Evolutionary conservation across 1,140 invertebrate genomes (phyloP), one percentile per base, ranked within the genome.

Genomic region (Mesaphorura yosii): DNA sequence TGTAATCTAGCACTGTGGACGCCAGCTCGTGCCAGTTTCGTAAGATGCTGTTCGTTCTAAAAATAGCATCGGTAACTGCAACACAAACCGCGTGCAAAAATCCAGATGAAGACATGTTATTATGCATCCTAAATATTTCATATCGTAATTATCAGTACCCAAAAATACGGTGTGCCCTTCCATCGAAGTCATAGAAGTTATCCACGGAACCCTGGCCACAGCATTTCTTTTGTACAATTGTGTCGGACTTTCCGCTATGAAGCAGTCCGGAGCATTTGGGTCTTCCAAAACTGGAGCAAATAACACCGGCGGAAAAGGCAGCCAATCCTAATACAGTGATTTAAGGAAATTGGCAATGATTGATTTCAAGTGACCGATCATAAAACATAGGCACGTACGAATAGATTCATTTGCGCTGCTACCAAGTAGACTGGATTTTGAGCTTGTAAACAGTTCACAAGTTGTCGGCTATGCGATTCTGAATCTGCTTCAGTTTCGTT

Each of bases 211-310:
- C 15, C 25, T 17, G 17, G 26, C 23, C 2, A 51, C 46, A 17
- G 17, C 15, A 26, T 47, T 25, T 17, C 41, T 29, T 25, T 12
- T 12, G 17, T 58, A 58, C 2, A 42, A 22, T 26, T 22, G 41
- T 0, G 27, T 6, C 1, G 57, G 47, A 7, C 31, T 31, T 28
- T 51, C 4, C 3, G 29, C 44, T 14, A 58, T 19, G 15, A 53
- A n/a, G n/a, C n/a, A 42, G 4, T 44, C 42, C 26, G 19, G 38
- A 12, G 34, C 5, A 5, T 28, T 27, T 4, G 22, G n/a, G 1
- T 29, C 25, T 29, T 58, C 56, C 2, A 58, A 28, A 6, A 58
- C 56, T 2, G 56, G 56, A n/a, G 56, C 17, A 38, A 58, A 58
- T 19, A 58, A 17, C 15, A 38, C 40, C 4, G 41, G 17, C 2